Evolutionary conservation across 2,888 invertebrate species (phyloP).

Genomic region (Mythimna loreyi): DNA sequence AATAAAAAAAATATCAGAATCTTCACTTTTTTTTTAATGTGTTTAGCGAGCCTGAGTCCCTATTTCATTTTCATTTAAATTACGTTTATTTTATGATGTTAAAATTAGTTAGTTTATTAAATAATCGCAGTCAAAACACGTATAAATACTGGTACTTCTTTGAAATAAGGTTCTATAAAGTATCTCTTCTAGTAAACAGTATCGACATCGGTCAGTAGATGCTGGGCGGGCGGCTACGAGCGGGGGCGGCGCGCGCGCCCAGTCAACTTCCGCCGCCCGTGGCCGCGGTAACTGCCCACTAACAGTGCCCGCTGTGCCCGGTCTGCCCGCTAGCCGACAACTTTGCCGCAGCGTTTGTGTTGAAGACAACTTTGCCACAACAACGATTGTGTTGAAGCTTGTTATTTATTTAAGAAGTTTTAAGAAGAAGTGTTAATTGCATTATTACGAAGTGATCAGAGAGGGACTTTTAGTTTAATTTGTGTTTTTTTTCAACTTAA

Average conservation of each 20-base stretch:
- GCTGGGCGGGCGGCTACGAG: slow-evolving; percentile 76
- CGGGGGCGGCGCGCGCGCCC: slow-evolving; percentile 85
- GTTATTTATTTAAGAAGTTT: slow-evolving; percentile 46
- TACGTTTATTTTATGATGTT: not conserved
- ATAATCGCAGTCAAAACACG: not conserved
- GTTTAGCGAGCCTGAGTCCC: no score
- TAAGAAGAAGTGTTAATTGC: slow-evolving; percentile 29
- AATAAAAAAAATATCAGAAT: not conserved
- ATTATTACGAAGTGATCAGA: slow-evolving; percentile 27
- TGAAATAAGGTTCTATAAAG: slow-evolving; percentile 7
- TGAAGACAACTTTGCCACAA: slow-evolving; percentile 47
- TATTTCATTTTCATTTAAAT: no score
- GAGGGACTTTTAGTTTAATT: not conserved
- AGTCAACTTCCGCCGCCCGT: slow-evolving; percentile 77
- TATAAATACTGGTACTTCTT: no score
- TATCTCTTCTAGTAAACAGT: slow-evolving; percentile 74
- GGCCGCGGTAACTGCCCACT: slow-evolving; percentile 63
- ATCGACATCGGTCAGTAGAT: slow-evolving; percentile 65
- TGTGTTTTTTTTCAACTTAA: not conserved
- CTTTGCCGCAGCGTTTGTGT: slow-evolving; percentile 37
- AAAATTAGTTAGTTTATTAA: not conserved
- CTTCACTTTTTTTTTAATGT: no score
- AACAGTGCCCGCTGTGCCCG: slow-evolving; percentile 34
- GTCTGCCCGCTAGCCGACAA: slow-evolving; percentile 41
- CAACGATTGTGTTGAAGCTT: slow-evolving; percentile 29